Evolutionary conservation across 2,888 invertebrate species (phyloP).

Genomic region (Pasiphila rectangulata): DNA sequence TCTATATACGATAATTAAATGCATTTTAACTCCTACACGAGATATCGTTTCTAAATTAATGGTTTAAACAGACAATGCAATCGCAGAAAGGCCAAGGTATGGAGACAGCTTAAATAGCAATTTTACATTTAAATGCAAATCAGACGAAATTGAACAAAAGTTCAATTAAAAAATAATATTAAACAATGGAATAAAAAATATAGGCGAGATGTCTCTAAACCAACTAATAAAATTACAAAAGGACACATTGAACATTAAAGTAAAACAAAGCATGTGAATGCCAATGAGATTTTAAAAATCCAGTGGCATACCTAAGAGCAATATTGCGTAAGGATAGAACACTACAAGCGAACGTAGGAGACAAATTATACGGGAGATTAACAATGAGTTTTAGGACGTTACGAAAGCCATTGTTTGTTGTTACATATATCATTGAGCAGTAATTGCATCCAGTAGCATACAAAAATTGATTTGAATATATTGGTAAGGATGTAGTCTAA

Average conservation of each 20-base stretch:
- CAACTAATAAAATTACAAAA: not conserved
- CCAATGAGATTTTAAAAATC: constrained; percentile 16
- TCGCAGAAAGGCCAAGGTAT: not conserved
- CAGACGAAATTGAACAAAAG: not conserved
- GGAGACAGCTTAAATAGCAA: not conserved
- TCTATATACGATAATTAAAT: constrained; percentile 24
- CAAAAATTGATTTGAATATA: constrained; percentile 13
- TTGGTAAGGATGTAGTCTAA: constrained; percentile 2
- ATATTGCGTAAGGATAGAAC: constrained; percentile 28
- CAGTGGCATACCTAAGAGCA: constrained; percentile 14
- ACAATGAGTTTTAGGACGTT: constrained; percentile 56
- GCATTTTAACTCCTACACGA: constrained; percentile 21
- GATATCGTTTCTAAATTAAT: constrained; percentile 10
- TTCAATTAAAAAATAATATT: not conserved
- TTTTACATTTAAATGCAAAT: not conserved
- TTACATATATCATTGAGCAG: constrained; percentile 41
- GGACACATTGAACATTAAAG: not conserved
- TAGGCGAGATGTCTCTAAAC: not conserved
- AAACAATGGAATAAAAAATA: not conserved
- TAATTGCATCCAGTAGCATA: constrained; percentile 18
- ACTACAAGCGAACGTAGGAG: constrained; percentile 52
- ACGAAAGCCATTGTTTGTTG: constrained; percentile 58
- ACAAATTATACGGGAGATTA: constrained; percentile 61
- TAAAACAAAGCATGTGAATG: constrained; percentile 8
- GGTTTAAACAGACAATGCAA: constrained; percentile 5